phyloP scores from a whole-genome alignment of 2,888 invertebrate species.

The Lithophane socia region DNA sequence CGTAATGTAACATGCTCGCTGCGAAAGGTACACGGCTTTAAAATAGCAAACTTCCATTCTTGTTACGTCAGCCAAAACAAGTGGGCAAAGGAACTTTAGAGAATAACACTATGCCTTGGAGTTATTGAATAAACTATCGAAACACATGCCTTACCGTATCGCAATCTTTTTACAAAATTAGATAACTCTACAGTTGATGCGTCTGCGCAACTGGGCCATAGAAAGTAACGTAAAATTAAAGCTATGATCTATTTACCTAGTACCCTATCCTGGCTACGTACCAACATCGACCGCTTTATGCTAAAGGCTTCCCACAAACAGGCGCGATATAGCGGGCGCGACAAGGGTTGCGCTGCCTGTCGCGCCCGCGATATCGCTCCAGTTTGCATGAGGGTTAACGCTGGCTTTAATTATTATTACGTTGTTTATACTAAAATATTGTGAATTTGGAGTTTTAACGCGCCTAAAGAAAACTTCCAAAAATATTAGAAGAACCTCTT shows the following conservation, averaged over 20 bases:
- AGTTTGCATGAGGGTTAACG: constrained; percentile 33
- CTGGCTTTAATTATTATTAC: constrained; percentile 60
- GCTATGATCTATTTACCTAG: background rate
- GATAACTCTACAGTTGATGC: background rate
- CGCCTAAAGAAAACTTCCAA: constrained; percentile 42
- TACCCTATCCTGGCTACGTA: constrained; percentile 54
- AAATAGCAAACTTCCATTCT: background rate
- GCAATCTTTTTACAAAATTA: background rate
- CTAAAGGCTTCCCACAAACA: background rate
- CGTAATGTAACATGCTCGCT: too few relatives aligned
- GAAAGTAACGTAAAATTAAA: background rate
- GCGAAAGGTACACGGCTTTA: too few relatives aligned
- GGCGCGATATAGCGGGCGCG: too few relatives aligned
- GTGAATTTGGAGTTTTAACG: constrained; percentile 26
- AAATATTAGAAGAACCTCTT: constrained; percentile 4
- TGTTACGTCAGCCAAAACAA: background rate
- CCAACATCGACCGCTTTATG: constrained; percentile 49
- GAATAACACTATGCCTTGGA: too few relatives aligned
- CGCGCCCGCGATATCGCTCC: too few relatives aligned
- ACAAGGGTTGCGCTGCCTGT: too few relatives aligned
- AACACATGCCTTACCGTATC: background rate
- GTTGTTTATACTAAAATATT: constrained; percentile 35
- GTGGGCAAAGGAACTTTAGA: background rate
- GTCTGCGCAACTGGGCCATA: background rate
- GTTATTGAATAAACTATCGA: background rate